phyloP scores from a whole-genome alignment of 2,113 vertebrate species.

The Heterotis niloticus region DNA sequence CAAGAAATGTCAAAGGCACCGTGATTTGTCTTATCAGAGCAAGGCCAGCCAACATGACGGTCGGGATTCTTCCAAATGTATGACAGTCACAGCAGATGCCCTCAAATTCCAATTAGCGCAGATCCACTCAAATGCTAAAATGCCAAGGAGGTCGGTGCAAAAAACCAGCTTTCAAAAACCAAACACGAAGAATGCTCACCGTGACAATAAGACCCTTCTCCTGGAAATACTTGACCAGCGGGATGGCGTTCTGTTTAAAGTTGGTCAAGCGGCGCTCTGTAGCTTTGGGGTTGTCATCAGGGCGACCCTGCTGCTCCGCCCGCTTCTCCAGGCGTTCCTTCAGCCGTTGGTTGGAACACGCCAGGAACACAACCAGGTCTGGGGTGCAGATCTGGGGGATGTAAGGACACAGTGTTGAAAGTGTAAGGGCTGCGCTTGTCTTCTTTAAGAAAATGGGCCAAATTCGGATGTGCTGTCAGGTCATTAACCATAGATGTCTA shows the following conservation, averaged over 20 bases:
- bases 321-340: slow-evolving; percentile 87
- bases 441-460: not conserved
- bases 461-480: no score
- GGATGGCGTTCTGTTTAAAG: slow-evolving; percentile 91
- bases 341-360: slow-evolving; percentile 85
- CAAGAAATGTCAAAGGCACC: not conserved
- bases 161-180: not conserved
- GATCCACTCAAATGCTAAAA: not conserved
- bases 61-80: not conserved
- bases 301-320: slow-evolving; percentile 88
- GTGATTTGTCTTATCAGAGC: not conserved
- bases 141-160: not conserved
- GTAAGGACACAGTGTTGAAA: not conserved
- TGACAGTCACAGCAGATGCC: not conserved
- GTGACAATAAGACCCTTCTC: slow-evolving; percentile 89
- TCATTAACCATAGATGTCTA: no score
- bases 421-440: not conserved
- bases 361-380: slow-evolving; percentile 91
- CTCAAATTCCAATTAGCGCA: not conserved
- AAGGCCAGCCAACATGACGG: not conserved
- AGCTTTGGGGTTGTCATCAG: slow-evolving; percentile 94
- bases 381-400: slow-evolving; percentile 84
- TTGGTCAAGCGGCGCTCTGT: slow-evolving; percentile 88
- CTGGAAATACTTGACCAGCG: slow-evolving; percentile 95
- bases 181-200: slow-evolving; percentile 61